Evolutionary conservation across 2,113 vertebrate species (phyloP).

Genomic region (Tachysurus vachellii): DNA sequence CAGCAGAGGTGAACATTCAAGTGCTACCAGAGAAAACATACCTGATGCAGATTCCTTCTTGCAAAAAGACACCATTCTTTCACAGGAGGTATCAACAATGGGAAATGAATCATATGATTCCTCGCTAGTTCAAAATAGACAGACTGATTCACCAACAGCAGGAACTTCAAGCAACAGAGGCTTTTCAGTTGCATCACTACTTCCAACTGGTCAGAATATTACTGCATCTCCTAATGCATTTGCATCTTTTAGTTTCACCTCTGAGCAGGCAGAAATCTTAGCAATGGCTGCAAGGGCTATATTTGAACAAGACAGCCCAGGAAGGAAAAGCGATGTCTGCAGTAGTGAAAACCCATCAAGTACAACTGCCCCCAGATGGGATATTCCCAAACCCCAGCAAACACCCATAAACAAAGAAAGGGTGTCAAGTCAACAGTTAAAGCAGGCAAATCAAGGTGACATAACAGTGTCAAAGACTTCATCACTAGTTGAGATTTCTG

Average conservation of each 20-base stretch:
- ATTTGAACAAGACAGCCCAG: constrained; percentile 88
- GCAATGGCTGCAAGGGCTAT: constrained; percentile 88
- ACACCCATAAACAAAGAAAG: constrained; percentile 70
- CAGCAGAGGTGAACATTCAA: constrained; percentile 52
- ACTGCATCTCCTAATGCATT: constrained; percentile 74
- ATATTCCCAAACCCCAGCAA: constrained; percentile 68
- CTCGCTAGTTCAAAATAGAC: constrained; percentile 74
- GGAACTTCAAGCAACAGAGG: constrained; percentile 82
- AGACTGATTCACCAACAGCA: constrained; percentile 87
- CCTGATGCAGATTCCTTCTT: constrained; percentile 71
- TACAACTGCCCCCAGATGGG: constrained; percentile 68
- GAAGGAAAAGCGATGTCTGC: constrained; percentile 71
- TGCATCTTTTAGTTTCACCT: constrained; percentile 84
- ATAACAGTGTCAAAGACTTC: constrained; percentile 64
- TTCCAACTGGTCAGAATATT: constrained; percentile 81
- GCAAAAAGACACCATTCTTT: constrained; percentile 71
- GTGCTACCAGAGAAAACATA: constrained; percentile 55
- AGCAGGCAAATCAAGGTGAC: constrained; percentile 71
- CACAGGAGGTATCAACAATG: constrained; percentile 78
- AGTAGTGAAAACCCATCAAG: constrained; percentile 64
- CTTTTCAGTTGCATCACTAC: constrained; percentile 96
- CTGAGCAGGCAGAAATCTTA: constrained; percentile 91
- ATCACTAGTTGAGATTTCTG: constrained; percentile 74
- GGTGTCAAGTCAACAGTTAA: constrained; percentile 62
- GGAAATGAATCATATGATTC: constrained; percentile 79